Evolutionary conservation across 2,797 vertebrate genomes (phyloP).

Genomic region (Coendou prehensilis): DNA sequence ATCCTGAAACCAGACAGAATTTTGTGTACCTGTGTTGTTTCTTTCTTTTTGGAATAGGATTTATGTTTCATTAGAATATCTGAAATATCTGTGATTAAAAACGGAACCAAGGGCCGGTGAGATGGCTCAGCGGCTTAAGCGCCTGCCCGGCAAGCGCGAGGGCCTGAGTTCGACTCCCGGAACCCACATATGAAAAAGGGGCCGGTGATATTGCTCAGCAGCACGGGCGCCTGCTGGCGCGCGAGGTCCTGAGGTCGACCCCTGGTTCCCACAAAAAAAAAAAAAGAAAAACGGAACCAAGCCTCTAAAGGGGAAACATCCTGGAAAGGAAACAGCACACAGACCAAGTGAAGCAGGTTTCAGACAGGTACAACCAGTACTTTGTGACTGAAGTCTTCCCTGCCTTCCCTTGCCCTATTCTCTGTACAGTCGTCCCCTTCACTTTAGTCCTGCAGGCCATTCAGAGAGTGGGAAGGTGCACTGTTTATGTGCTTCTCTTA

Average conservation of each 20-base stretch:
- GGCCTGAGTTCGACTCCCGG: too few species aligned
- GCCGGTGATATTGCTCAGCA: too few species aligned
- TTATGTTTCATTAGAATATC: slow-evolving; percentile 8
- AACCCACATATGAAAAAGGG: too few species aligned
- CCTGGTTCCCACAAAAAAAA: too few species aligned
- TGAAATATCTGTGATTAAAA: not conserved
- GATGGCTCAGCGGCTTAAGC: too few species aligned
- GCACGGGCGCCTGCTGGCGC: too few species aligned
- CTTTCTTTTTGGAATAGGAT: not conserved
- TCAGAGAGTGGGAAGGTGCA: not conserved
- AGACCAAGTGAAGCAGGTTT: not conserved
- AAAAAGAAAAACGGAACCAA: not conserved
- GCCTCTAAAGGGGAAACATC: not conserved
- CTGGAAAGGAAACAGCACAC: slow-evolving; percentile 27
- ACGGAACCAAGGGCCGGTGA: not conserved
- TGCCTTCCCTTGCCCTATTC: not conserved
- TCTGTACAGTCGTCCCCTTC: not conserved
- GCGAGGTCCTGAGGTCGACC: too few species aligned
- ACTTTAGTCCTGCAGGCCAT: not conserved
- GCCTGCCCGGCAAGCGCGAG: too few species aligned
- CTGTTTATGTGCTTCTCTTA: not conserved
- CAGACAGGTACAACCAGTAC: not conserved
- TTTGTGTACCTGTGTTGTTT: not conserved
- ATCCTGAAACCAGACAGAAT: not conserved
- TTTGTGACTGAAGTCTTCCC: not conserved